Evolutionary conservation across 2,888 invertebrate species (phyloP), one percentile per base, ranked within the genome.

Genomic region (Ophraella communa): DNA sequence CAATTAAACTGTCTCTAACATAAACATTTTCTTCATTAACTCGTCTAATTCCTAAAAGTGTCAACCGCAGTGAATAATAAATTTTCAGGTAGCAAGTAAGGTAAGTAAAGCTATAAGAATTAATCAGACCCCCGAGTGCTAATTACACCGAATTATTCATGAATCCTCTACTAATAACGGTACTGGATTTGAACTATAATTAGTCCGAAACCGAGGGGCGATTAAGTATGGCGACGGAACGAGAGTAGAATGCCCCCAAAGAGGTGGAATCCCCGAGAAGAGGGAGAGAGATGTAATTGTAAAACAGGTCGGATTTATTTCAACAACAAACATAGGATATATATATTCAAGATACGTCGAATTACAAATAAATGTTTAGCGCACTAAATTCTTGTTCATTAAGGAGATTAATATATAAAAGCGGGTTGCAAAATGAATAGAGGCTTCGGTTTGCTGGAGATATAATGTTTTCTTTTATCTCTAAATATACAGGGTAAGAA

Each of bases 151-250:
- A 71, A 73, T 73, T 72, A 74, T 74, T 74, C 72, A 72, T 71
- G 71, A 70, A 72, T 74, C 71, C 69, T 69, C 60, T 55, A 67
- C 71, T 73, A 72, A 72, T 72, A 72, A 69, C 68, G 63, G 71
- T 64, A 69, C 69, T 70, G 68, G 73, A 74, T 73, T 72, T 66
- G 71, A 69, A 71, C 73, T 67, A 72, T 74, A 74, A 75, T 75
- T 75, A 75, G 72, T 69, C 71, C 71, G 71, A 73, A 73, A 74
- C 73, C 73, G 69, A 70, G 72, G n/a, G 69, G 71, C 72, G 75
- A 75, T 75, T 75, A 74, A 70, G 73, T 72, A 73, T 69, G 42
- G 51, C 35, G 60, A 33, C 24, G 56, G 45, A 21, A 18, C 30
- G 14, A 42, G 39, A 39, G 14, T 17, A 20, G 55, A 44, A n/a